Evolutionary conservation across 2,888 invertebrate genomes (phyloP).

Genomic region (Germaria angustata): DNA sequence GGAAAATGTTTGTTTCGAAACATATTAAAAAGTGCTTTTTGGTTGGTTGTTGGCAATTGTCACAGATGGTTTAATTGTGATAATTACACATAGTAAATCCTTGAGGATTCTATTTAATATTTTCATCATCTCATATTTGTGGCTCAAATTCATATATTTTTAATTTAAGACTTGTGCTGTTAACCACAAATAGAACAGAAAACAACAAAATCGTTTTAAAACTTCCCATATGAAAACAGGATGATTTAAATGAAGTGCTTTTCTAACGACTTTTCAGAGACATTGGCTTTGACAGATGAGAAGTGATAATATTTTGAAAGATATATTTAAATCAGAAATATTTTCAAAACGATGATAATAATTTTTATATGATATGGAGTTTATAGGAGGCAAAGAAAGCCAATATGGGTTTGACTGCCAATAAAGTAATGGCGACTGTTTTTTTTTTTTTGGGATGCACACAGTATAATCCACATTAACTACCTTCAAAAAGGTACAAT

Average conservation of each 20-base stretch:
- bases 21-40: slow-evolving; percentile 49
- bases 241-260: background rate
- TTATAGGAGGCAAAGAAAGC: too few relatives aligned
- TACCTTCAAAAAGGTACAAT: too few relatives aligned
- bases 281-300: slow-evolving; percentile 8
- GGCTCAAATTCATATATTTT: slow-evolving; percentile 8
- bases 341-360: too few relatives aligned
- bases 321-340: too few relatives aligned
- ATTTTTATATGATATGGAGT: too few relatives aligned
- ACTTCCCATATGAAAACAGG: slow-evolving; percentile 28
- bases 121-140: slow-evolving; percentile 38
- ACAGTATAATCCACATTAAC: too few relatives aligned
- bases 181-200: slow-evolving; percentile 30
- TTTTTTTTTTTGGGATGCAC: too few relatives aligned
- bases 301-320: background rate
- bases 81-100: slow-evolving; percentile 80
- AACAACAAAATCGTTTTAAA: slow-evolving; percentile 15
- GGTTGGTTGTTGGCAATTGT: slow-evolving; percentile 76
- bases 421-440: too few relatives aligned
- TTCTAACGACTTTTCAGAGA: background rate
- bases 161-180: slow-evolving; percentile 51
- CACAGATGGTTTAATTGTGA: slow-evolving; percentile 81
- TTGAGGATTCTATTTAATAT: slow-evolving; percentile 74
- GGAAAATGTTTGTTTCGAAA: slow-evolving; percentile 29
- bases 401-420: too few relatives aligned